Conservation (phyloP, 2,797 vertebrate species). For the Podargus strigoides region DNA sequence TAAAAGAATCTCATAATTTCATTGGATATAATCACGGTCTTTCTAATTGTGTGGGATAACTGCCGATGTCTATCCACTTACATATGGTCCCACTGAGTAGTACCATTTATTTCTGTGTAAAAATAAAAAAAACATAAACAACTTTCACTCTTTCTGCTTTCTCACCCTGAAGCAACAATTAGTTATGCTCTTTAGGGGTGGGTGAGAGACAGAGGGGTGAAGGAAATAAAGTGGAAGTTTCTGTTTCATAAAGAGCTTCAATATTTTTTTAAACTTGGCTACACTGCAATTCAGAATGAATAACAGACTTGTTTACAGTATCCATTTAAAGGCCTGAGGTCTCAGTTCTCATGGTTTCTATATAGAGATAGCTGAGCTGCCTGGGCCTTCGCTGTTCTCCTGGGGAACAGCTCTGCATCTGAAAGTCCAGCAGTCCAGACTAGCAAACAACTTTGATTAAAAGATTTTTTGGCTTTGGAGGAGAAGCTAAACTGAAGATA, state of each 20-base stretch:
- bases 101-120: not conserved
- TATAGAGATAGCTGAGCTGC: not conserved
- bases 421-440: not conserved
- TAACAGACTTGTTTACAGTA: not conserved
- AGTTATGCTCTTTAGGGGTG: not conserved
- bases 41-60: not conserved
- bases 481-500: not conserved
- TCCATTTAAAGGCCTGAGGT: not conserved
- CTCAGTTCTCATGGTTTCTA: not conserved
- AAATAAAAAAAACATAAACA: constrained; percentile 37
- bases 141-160: not conserved
- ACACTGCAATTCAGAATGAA: not conserved
- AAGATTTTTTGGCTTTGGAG: not conserved
- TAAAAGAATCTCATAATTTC: not conserved
- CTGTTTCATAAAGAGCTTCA: not conserved
- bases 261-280: not conserved
- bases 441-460: not conserved
- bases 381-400: not conserved
- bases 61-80: not conserved
- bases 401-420: not conserved
- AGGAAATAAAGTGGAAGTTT: not conserved
- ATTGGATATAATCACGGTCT: not conserved
- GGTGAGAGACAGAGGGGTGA: not conserved
- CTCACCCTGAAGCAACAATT: constrained; percentile 14
- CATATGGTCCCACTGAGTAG: not conserved